Evolutionary conservation across 2,113 vertebrate species (phyloP), one percentile per base, ranked within the genome.

Genomic region (Empidonax traillii): DNA sequence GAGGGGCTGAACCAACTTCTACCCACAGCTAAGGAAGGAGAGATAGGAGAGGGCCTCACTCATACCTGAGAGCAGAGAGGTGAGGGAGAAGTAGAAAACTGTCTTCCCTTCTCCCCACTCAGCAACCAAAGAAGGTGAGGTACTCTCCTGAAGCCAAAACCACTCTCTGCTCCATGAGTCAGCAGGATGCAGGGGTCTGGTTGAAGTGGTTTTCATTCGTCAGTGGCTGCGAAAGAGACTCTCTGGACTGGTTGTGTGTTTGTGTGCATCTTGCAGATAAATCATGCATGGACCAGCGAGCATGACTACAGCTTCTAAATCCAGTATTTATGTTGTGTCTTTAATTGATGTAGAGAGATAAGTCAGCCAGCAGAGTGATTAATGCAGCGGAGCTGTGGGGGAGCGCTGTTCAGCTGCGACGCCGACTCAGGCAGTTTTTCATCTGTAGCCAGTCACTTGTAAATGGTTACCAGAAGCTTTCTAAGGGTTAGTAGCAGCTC

Each of bases 251-350:
- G n/a, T 65, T 87, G 27, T 75, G 65, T 95, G 76, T 96, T 91
- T 87, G 81, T 93, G 51, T 95, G 67, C 6, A 0, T 85, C 71
- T 89, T 91, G 75, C 76, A 88, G 88, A 97, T 95, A 94, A 92
- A 93, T 95, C 75, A 74, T 1, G 0, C 82, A 77, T 43, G 68
- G 87, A 81, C 79, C 83, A 92, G 67, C 74, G 85, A 94, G 81
- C 51, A 86, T 77, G 86, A 88, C 72, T 92, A 44, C 59, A 93
- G 82, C 85, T 91, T 95, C 92, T 95, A 86, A 95, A 94, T 85
- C 82, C 76, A 80, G 90, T 90, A 77, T 95, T 96, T 96, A 90
- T 91, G 61, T 95, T 93, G 76, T 94, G 85, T 94, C 72, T 90
- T 95, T 77, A 92, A 76, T 92, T 93, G 87, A 80, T 90, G 72